Evolutionary conservation across 2,113 vertebrate species (phyloP).

Genomic region (Galbula dea): DNA sequence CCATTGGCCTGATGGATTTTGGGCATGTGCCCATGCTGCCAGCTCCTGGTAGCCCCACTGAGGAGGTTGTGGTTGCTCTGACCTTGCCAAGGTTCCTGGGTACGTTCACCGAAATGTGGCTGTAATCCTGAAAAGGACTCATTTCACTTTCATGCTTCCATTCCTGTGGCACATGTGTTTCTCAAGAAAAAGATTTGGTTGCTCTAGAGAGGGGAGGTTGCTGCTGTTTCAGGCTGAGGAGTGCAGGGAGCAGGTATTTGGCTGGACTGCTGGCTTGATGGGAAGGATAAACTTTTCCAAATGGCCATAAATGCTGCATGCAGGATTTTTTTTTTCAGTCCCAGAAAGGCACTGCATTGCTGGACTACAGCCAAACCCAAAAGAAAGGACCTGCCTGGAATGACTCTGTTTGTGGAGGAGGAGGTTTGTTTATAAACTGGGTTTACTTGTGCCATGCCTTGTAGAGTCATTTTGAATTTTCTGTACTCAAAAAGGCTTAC

Average conservation of each 20-base stretch:
- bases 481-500: not conserved
- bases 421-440: slow-evolving; percentile 12
- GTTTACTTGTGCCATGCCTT: not conserved
- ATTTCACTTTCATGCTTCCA: not conserved
- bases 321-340: not conserved
- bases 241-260: not conserved
- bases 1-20: not conserved
- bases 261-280: not conserved
- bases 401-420: not conserved
- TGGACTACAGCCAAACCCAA: not conserved
- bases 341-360: not conserved
- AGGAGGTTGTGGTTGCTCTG: not conserved
- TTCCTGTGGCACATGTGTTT: not conserved
- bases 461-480: not conserved
- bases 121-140: not conserved
- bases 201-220: not conserved
- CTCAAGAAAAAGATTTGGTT: not conserved
- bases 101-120: accelerated
- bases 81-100: not conserved
- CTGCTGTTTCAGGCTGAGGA: not conserved
- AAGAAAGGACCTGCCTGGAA: not conserved
- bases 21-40: accelerated
- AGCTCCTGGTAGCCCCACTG: not conserved
- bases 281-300: not conserved
- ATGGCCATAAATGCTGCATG: not conserved